Conservation (phyloP, 92 coral and sea anemone species). For the Pocillopora grandis region DNA sequence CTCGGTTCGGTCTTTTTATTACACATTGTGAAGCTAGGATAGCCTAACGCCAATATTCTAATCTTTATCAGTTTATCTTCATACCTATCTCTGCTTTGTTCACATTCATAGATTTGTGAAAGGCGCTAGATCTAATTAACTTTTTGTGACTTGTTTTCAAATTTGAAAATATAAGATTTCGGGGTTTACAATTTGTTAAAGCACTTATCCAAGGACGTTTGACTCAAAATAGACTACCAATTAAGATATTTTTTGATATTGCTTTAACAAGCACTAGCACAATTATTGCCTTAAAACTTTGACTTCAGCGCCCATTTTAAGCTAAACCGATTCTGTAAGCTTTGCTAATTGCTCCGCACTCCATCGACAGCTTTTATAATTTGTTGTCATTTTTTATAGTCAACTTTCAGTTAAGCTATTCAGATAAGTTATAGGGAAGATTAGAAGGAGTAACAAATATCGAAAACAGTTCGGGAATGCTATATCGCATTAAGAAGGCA, state of each 20-base stretch:
- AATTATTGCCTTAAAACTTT: not conserved
- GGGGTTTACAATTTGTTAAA: no score
- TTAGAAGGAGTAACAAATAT: not conserved
- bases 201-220: no score
- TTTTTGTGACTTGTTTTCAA: no score
- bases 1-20: no score
- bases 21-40: no score
- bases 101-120: no score
- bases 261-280: not conserved
- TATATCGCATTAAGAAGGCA: not conserved
- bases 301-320: not conserved
- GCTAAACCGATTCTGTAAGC: not conserved
- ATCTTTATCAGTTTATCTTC: no score
- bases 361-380: not conserved
- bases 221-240: not conserved
- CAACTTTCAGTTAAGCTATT: not conserved
- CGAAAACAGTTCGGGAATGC: not conserved
- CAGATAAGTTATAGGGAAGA: not conserved
- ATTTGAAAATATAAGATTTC: no score
- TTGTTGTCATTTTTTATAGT: not conserved
- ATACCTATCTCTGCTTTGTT: no score
- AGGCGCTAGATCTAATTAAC: no score
- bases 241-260: not conserved
- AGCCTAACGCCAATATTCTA: no score
- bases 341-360: not conserved